Conservation (phyloP, 2,888 invertebrate genomes). For the Neuroscelio doddi region DNA sequence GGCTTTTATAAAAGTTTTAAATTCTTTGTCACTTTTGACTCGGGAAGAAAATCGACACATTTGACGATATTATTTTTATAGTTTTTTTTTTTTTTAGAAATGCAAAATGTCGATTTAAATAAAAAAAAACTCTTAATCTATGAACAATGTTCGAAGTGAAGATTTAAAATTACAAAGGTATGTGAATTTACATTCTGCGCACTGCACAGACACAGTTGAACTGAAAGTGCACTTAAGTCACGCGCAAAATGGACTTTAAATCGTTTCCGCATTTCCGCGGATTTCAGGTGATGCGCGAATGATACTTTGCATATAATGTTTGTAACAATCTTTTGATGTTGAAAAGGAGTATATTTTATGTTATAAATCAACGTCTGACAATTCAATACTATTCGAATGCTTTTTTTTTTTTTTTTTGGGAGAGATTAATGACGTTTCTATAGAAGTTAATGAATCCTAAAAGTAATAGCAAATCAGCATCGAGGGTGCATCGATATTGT, state of each 20-base stretch:
- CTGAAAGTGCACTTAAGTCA: slow-evolving; percentile 40
- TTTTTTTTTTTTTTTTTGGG: too few relatives aligned
- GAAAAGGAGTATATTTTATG: too few relatives aligned
- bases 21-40: too few relatives aligned
- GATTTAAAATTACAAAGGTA: slow-evolving; percentile 56
- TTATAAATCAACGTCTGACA: too few relatives aligned
- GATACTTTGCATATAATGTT: background rate
- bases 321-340: too few relatives aligned
- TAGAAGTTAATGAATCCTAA: slow-evolving; percentile 10
- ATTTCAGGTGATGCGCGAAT: slow-evolving; percentile 17
- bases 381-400: too few relatives aligned
- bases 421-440: slow-evolving; percentile 4
- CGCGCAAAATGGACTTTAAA: slow-evolving; percentile 15
- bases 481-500: slow-evolving; percentile 12
- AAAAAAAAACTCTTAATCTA: too few relatives aligned
- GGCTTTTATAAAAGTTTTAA: too few relatives aligned
- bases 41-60: too few relatives aligned
- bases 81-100: too few relatives aligned
- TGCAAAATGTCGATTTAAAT: too few relatives aligned
- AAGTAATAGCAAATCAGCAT: slow-evolving; percentile 2
- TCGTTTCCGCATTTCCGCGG: slow-evolving; percentile 36
- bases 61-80: too few relatives aligned
- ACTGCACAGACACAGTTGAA: slow-evolving; percentile 40
- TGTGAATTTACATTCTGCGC: slow-evolving; percentile 66
- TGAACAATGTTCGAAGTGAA: slow-evolving; percentile 34